Evolutionary conservation across 2,797 vertebrate species (phyloP).

Genomic region (Rhabdophis nuchalis): DNA sequence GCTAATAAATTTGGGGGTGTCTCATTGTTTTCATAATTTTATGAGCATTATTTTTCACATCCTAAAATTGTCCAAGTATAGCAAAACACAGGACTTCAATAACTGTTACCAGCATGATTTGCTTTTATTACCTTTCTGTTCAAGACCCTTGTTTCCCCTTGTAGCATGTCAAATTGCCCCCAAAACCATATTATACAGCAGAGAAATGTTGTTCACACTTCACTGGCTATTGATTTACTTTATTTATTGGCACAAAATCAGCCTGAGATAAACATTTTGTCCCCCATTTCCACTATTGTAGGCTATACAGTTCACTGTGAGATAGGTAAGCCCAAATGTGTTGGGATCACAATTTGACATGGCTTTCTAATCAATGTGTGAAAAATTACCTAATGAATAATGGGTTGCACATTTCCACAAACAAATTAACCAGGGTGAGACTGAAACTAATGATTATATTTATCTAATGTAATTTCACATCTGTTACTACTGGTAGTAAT

Average conservation of each 20-base stretch:
- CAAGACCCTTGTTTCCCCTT: slow-evolving; percentile 79
- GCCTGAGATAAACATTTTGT: slow-evolving; percentile 90
- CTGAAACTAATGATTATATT: slow-evolving; percentile 99
- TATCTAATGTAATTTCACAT: slow-evolving; percentile 98
- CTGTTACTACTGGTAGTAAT: slow-evolving; percentile 81
- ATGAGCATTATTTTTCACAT: slow-evolving; percentile 72
- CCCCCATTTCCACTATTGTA: slow-evolving; percentile 85
- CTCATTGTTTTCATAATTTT: slow-evolving; percentile 66
- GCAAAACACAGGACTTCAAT: slow-evolving; percentile 72
- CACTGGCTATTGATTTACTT: slow-evolving; percentile 98
- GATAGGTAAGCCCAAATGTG: slow-evolving; percentile 86
- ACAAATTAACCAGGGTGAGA: slow-evolving; percentile 97
- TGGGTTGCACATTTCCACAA: slow-evolving; percentile 97
- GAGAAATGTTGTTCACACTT: slow-evolving; percentile 95
- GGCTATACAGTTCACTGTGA: slow-evolving; percentile 78
- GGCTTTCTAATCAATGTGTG: slow-evolving; percentile 92
- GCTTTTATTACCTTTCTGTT: slow-evolving; percentile 82
- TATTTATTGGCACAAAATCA: slow-evolving; percentile 98
- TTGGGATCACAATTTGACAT: slow-evolving; percentile 89
- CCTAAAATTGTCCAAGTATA: slow-evolving; percentile 73
- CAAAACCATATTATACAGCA: slow-evolving; percentile 84
- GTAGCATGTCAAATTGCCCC: slow-evolving; percentile 83
- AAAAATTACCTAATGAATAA: slow-evolving; percentile 99
- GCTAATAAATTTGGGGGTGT: slow-evolving; percentile 59
- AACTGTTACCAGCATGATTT: slow-evolving; percentile 78